phyloP scores from a whole-genome alignment of 2,888 invertebrate genomes.

The Boloria euphrosyne region DNA sequence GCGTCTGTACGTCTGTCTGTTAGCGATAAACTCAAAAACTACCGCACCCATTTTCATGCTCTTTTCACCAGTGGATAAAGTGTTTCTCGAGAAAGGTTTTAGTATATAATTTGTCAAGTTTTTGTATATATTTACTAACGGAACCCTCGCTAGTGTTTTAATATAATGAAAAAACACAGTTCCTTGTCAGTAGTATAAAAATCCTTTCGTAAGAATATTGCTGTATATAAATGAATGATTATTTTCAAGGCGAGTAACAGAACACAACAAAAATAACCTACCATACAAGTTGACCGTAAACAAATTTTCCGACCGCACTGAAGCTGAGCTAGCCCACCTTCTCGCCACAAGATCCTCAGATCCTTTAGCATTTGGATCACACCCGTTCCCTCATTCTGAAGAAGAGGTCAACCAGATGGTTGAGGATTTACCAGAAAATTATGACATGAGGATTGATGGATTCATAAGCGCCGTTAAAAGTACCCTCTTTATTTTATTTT shows the following conservation, averaged over 20 bases:
- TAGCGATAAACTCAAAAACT: too few species aligned
- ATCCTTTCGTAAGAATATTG: too few species aligned
- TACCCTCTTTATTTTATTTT: slow-evolving; percentile 34
- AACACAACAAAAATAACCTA: slow-evolving; percentile 52
- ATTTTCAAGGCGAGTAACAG: slow-evolving; percentile 45
- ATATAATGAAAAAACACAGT: too few species aligned
- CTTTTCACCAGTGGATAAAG: too few species aligned
- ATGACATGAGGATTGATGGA: slow-evolving; percentile 56
- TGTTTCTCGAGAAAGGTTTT: too few species aligned
- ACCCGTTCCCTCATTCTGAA: slow-evolving; percentile 48
- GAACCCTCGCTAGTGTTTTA: too few species aligned
- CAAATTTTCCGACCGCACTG: slow-evolving; percentile 52
- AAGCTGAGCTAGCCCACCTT: slow-evolving; percentile 46
- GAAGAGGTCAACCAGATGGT: slow-evolving; percentile 43
- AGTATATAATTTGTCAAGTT: too few species aligned
- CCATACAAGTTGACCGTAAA: slow-evolving; percentile 53
- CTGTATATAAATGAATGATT: background rate
- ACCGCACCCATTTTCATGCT: too few species aligned
- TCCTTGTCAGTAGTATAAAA: too few species aligned
- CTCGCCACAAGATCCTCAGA: slow-evolving; percentile 43
- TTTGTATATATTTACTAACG: too few species aligned
- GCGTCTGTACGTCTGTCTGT: too few species aligned
- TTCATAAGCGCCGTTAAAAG: slow-evolving; percentile 51
- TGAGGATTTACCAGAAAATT: slow-evolving; percentile 49
- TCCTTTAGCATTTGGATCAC: slow-evolving; percentile 36